Conservation (phyloP, 2,888 invertebrate genomes). For the Nymphalis polychloros region DNA sequence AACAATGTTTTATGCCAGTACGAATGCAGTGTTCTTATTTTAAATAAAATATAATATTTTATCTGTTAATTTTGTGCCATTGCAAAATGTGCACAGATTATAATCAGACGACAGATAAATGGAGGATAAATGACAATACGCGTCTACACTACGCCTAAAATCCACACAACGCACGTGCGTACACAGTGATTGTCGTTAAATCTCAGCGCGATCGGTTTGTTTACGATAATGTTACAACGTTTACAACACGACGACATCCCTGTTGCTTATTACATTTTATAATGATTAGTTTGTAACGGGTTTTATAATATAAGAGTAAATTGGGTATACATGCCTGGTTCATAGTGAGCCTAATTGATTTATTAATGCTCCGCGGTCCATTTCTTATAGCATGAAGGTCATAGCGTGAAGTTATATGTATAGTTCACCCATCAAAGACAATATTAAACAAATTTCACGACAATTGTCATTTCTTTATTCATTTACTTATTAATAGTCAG, state of each 20-base stretch:
- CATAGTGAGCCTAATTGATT: neutral
- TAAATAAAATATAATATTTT: neutral
- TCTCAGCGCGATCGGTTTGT: constrained; percentile 39
- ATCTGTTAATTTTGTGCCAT: neutral
- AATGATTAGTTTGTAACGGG: neutral
- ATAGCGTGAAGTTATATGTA: too few species aligned
- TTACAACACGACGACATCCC: constrained; percentile 30
- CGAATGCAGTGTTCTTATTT: neutral
- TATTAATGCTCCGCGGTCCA: too few species aligned
- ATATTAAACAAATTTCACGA: too few species aligned
- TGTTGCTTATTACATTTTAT: constrained; percentile 10
- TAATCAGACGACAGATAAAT: constrained; percentile 11
- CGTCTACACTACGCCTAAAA: constrained; percentile 17
- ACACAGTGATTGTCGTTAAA: constrained; percentile 39
- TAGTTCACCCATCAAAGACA: too few species aligned
- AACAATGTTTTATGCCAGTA: too few species aligned
- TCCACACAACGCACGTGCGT: constrained; percentile 25
- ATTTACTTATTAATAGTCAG: too few species aligned
- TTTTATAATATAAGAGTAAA: too few species aligned
- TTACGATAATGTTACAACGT: constrained; percentile 40
- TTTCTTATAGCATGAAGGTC: too few species aligned
- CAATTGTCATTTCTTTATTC: too few species aligned
- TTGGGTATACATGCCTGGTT: neutral
- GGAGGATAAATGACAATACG: constrained; percentile 2
- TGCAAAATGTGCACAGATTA: constrained; percentile 16